Evolutionary conservation across 2,888 invertebrate genomes (phyloP).

Genomic region (Platypus cylindrus): DNA sequence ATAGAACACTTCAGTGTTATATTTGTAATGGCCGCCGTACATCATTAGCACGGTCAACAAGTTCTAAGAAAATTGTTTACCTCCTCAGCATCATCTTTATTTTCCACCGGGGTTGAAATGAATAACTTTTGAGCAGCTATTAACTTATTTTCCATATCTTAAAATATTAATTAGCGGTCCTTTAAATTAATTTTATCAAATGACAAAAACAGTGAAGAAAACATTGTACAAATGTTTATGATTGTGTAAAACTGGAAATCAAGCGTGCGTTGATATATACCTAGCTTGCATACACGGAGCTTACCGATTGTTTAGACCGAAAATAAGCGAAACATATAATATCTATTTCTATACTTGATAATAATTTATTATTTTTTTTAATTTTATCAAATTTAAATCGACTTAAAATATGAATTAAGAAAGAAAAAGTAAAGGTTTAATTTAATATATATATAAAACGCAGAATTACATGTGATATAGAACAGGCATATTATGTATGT

Average conservation of each 20-base stretch:
- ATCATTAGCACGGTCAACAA: slow-evolving; percentile 36
- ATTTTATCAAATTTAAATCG: too few relatives aligned
- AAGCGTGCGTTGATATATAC: slow-evolving; percentile 37
- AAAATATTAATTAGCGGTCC: slow-evolving; percentile 29
- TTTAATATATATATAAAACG: too few relatives aligned
- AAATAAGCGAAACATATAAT: too few relatives aligned
- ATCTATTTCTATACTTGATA: too few relatives aligned
- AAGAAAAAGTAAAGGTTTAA: too few relatives aligned
- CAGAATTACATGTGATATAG: too few relatives aligned
- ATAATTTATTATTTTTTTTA: too few relatives aligned
- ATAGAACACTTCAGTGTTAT: slow-evolving; percentile 33
- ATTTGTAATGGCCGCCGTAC: slow-evolving; percentile 42
- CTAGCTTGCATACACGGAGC: slow-evolving; percentile 17
- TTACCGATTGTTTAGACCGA: slow-evolving; percentile 3
- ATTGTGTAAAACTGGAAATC: too few relatives aligned
- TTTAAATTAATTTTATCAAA: too few relatives aligned
- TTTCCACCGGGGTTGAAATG: slow-evolving; percentile 70
- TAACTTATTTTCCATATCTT: slow-evolving; percentile 28
- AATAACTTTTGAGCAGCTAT: slow-evolving; percentile 58
- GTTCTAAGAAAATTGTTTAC: slow-evolving; percentile 47
- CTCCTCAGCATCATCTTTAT: slow-evolving; percentile 85
- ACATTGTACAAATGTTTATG: slow-evolving; percentile 38
- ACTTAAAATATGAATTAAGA: too few relatives aligned
- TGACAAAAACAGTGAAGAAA: too few relatives aligned
- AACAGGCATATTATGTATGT: too few relatives aligned